These are phyloP conservation scores for Myotis vivesi DNA, from an alignment of 2,797 vertebrate species.

Conservation along the genomic window DNA sequence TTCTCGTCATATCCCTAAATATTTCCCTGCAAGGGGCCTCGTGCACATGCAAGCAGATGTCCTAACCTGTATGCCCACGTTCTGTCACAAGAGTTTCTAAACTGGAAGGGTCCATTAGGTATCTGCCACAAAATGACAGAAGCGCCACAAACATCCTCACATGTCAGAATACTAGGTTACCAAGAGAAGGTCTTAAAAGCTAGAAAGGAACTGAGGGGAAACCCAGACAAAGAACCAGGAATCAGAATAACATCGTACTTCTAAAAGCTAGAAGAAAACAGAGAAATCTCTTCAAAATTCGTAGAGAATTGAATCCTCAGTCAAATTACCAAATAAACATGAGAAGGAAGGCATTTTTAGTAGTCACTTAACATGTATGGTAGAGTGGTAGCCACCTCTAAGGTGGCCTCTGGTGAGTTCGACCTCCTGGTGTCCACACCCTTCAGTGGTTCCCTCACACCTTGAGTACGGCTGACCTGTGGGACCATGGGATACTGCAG, in stretches of 20 bases:
- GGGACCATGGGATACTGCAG: neutral
- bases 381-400: neutral
- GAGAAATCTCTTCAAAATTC: neutral
- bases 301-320: neutral
- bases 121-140: neutral
- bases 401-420: neutral
- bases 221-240: neutral
- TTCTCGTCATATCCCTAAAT: neutral
- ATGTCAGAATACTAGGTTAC: neutral
- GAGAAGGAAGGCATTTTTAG: neutral
- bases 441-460: neutral
- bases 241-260: neutral
- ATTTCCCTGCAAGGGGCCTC: neutral
- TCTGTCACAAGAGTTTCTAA: neutral
- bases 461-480: neutral
- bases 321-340: neutral
- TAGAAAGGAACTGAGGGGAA: neutral
- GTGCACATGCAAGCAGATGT: neutral
- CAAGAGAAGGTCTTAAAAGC: neutral
- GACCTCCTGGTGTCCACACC: neutral
- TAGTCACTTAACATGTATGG: neutral
- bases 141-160: neutral
- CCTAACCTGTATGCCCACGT: neutral
- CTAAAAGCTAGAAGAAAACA: neutral
- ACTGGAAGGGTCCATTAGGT: neutral